A percentile compares a stretch with the other conserved stretches of the same genome.
These are phyloP conservation scores for Morbakka virulenta DNA, from an alignment of 30 jellyfish, hydroid and myxozoan species.

Conservation along the genomic window DNA sequence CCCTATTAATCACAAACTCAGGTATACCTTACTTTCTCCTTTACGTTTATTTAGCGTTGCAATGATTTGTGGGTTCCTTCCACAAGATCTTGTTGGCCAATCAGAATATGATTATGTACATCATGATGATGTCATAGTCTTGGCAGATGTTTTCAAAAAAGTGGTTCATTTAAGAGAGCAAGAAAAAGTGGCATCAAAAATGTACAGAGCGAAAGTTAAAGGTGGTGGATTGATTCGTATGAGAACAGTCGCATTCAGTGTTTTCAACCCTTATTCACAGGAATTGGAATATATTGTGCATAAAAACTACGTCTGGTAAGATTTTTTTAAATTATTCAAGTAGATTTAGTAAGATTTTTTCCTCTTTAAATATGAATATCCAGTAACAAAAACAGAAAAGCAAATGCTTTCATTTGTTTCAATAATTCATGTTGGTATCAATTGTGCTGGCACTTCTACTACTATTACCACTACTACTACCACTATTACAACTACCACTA, in stretches of 20 bases:
- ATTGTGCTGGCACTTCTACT: no score
- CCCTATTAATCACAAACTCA: no score
- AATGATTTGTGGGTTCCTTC: constrained; percentile 60
- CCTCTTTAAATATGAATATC: no score
- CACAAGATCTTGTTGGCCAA: constrained; percentile 67
- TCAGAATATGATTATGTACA: constrained; percentile 40
- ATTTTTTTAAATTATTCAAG: background rate
- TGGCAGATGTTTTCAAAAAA: constrained; percentile 11
- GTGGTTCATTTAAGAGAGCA: constrained; percentile 5
- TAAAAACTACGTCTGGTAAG: constrained; percentile 27
- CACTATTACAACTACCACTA: no score
- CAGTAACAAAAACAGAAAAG: no score
- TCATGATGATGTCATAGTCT: constrained; percentile 30
- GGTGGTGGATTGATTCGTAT: constrained; percentile 32
- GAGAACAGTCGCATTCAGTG: constrained; percentile 20
- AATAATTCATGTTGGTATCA: no score
- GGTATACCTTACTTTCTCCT: no score
- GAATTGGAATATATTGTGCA: constrained; percentile 44
- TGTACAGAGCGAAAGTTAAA: constrained; percentile 34
- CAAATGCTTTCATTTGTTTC: no score
- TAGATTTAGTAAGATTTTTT: no score
- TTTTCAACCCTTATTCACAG: constrained; percentile 46
- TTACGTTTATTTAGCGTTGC: constrained; percentile 63
- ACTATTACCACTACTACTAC: no score
- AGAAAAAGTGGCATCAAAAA: constrained; percentile 16